A percentile compares a stretch with the other conserved stretches of the same genome.
phyloP scores from a whole-genome alignment of 2,797 vertebrate species.

The Cebuella pygmaea region DNA sequence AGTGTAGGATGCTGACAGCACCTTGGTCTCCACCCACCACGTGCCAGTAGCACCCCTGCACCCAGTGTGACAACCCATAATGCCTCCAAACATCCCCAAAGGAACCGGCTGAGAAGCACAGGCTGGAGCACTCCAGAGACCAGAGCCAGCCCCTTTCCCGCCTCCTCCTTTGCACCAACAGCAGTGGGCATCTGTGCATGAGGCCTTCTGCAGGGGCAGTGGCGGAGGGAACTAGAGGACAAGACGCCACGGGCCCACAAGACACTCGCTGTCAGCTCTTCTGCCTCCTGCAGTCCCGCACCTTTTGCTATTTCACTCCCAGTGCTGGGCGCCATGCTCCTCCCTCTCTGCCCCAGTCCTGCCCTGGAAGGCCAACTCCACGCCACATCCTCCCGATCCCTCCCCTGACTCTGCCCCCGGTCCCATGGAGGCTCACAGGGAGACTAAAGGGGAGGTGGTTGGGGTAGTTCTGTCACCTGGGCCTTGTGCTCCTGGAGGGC shows the following conservation, averaged over 20 bases:
- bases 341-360: background rate
- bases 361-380: background rate
- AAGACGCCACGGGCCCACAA: rapidly evolving
- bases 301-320: background rate
- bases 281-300: background rate
- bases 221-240: background rate
- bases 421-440: background rate
- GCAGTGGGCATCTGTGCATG: too few species aligned
- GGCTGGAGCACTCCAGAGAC: background rate
- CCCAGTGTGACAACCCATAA: background rate
- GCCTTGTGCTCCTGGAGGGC: background rate
- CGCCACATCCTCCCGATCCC: background rate
- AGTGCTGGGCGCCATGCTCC: background rate
- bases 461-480: background rate
- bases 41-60: background rate
- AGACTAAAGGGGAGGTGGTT: background rate
- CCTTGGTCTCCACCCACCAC: background rate
- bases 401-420: too few species aligned
- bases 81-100: background rate
- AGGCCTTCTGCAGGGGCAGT: background rate
- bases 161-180: background rate
- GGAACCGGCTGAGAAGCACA: background rate
- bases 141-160: background rate
- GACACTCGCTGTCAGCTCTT: background rate
- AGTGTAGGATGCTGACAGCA: rapidly evolving